phyloP scores from a whole-genome alignment of 2,113 vertebrate genomes.

The Tapirus terrestris region DNA sequence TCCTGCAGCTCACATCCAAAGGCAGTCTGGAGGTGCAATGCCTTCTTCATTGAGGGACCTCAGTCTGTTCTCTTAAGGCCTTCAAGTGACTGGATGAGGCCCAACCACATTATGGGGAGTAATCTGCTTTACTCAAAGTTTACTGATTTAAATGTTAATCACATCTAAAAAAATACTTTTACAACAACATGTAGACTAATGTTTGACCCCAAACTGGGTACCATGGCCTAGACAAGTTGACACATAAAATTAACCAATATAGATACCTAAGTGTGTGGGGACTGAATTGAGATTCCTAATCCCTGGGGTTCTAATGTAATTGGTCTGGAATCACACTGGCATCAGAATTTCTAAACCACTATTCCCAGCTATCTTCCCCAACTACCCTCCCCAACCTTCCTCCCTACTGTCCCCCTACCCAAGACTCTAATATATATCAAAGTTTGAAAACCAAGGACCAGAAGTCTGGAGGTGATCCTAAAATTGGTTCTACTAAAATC shows the following conservation, averaged over 20 bases:
- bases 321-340: not conserved
- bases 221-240: not conserved
- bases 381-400: not conserved
- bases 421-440: not conserved
- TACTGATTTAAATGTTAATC: conserved; percentile 9
- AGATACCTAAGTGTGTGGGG: not conserved
- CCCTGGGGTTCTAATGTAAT: not conserved
- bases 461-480: not conserved
- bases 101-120: not conserved
- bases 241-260: not conserved
- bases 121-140: not conserved
- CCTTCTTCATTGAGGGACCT: not conserved
- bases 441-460: not conserved
- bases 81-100: not conserved
- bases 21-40: not conserved
- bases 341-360: not conserved
- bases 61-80: not conserved
- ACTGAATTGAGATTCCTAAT: not conserved
- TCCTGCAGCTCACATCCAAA: not conserved
- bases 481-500: not conserved
- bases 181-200: not conserved
- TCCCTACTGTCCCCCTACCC: not conserved
- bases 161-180: not conserved
- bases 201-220: not conserved
- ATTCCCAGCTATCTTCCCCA: not conserved